Base-by-base conservation (phyloP, 2,113 vertebrate species). In the Oostethus manadensis region DNA sequence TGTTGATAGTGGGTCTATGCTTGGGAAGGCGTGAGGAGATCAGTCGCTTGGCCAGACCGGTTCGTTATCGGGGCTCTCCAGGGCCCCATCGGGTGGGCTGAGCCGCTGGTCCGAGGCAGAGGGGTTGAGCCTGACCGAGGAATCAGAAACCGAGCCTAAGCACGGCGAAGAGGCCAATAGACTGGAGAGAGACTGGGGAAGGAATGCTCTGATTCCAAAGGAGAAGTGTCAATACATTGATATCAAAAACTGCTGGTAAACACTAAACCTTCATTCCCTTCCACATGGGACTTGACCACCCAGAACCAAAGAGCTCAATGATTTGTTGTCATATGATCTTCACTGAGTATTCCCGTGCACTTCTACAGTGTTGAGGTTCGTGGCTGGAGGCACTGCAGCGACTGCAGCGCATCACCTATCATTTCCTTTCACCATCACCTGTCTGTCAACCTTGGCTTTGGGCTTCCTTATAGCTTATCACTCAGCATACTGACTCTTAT, bases 31-130 rank as follows among this genome's bases (percentile, higher is more conserved):
- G 66, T 74, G 38, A 60, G 56, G 55, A 70, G 68, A 54, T 61
- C 54, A 82, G 58, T 57, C 58, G 75, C 72, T 76, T 73, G 66
- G 75, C 71, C 72, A 21, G 70, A 70, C 45, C 63, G 68, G 77
- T 82, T 81, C 76, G 84, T 87, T 90, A 89, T 90, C 88, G 66
- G 66, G 61, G 60, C 71, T 76, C 70, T 81, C 68, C 90, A 90
- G 89, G 77, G 40, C 18, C 77, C 78, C 65, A 67, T 51, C 45
- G 21, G 73, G 77, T 51, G 51, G 64, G 71, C 76, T 8, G 70
- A 64, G 67, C 72, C 68, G 70, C 67, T 79, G 78, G 71, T 62
- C 75, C 9, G 55, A 77, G 66, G 43, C 74, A 68, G 63, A 76
- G 62, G 64, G 76, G 78, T 60, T 67, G 77, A 65, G 70, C 54